Percentiles rank a stretch among this genome's conserved stretches.
Evolutionary conservation across 2,113 vertebrate species (phyloP).

Genomic region (Salminus brasiliensis): DNA sequence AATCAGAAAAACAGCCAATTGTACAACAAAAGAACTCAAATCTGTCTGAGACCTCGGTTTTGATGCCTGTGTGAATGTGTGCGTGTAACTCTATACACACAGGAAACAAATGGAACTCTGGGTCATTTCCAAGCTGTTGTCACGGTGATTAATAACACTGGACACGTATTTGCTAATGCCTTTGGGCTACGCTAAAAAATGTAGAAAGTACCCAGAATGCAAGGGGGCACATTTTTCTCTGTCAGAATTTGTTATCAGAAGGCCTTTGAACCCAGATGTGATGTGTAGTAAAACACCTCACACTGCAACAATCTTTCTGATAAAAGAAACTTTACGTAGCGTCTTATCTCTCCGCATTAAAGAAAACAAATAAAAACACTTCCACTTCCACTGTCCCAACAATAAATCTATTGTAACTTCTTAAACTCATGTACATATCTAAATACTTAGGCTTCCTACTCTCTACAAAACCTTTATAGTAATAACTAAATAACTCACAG

Average conservation of each 20-base stretch:
- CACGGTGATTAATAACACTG: conserved; percentile 81
- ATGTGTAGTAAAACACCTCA: conserved; percentile 60
- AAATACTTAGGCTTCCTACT: too few species aligned
- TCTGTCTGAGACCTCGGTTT: too few species aligned
- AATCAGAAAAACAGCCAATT: not conserved
- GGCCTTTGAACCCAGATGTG: conserved; percentile 69
- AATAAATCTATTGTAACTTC: not conserved
- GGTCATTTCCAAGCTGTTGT: conserved; percentile 74
- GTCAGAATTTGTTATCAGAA: conserved; percentile 76
- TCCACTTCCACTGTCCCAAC: too few species aligned
- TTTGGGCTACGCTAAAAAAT: conserved; percentile 65
- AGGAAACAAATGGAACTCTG: conserved; percentile 69
- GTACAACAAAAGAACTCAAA: not conserved
- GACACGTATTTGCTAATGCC: conserved; percentile 76
- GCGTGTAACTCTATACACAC: conserved; percentile 58
- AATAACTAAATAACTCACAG: too few species aligned
- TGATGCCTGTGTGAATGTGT: not conserved
- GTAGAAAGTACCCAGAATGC: conserved; percentile 69
- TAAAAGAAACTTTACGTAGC: conserved; percentile 56
- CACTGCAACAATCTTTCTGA: conserved; percentile 51
- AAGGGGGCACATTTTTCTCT: conserved; percentile 73
- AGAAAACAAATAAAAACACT: conserved; percentile 11
- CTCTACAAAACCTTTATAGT: too few species aligned
- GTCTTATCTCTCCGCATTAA: conserved; percentile 31
- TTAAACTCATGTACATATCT: too few species aligned